Evolutionary conservation across 1,140 invertebrate genomes (phyloP), one percentile per base, ranked within the genome.

Genomic region (Zaprionus tsacasi): DNA sequence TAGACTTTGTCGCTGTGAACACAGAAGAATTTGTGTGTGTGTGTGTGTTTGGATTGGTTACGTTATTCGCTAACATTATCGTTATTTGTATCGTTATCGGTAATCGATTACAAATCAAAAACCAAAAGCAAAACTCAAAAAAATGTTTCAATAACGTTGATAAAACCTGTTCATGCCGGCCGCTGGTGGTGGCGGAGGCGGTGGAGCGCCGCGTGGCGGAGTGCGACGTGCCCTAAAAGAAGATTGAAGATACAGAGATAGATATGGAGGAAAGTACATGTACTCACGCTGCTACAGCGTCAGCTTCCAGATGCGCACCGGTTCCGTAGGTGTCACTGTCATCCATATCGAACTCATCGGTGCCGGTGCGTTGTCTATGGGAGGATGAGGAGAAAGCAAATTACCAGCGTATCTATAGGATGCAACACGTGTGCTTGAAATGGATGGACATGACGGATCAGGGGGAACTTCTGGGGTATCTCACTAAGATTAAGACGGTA

Each of bases 151-250:
- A 89, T 91, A 92, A 86, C 91, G 91, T 92, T 91, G 76, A 74
- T 87, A 88, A 79, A 92, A 92, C 91, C 91, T 92, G 91, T 90
- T 92, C 75, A 88, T 73, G 70, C 86, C 82, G 70, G 78, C 64
- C 61, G 81, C 64, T 38, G 91, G 91, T 7, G 89, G 89, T 4
- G 91, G 86, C 59, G 91, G 91, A 43, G 91, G 91, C 40, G 91
- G 91, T 15, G 91, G 91, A 5, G 91, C 88, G 12, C 81, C 57
- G 54, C 91, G 83, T 58, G 91, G 91, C 70, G 91, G 91, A 63
- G 91, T 91, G 48, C 88, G 89, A 75, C 89, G 82, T 10, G 91
- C 91, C 43, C 91, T 92, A 30, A 30, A 76, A 6, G 33, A 10
- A 35, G 5, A 0, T 0, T 5, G 12, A 40, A 40, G 21, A 1